These are phyloP conservation scores for Bedellia somnulentella DNA, from an alignment of 2,888 invertebrate species.

Conservation along the genomic window DNA sequence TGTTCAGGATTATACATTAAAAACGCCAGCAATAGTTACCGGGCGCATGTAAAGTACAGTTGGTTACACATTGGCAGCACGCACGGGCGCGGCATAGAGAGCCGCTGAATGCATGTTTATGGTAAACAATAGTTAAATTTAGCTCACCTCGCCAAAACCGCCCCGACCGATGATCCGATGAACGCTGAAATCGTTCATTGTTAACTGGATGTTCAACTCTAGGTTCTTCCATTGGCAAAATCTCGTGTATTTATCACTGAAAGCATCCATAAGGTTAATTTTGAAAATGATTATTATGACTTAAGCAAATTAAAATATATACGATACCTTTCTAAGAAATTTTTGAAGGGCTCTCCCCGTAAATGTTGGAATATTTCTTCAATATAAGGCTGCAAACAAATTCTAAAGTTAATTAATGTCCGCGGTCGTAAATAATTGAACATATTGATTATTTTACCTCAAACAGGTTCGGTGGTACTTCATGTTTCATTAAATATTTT, in stretches of 20 bases:
- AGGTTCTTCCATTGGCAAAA: constrained; percentile 99
- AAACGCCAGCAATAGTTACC: too few relatives aligned
- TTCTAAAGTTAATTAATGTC: neutral
- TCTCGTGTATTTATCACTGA: constrained; percentile 97
- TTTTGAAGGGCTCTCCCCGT: constrained; percentile 95
- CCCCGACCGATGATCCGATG: constrained; percentile 99
- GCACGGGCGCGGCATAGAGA: constrained; percentile 12
- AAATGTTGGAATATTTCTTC: constrained; percentile 98
- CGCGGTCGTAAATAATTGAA: neutral
- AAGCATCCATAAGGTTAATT: constrained; percentile 3
- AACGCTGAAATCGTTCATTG: constrained; percentile 99
- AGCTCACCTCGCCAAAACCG: constrained; percentile 88
- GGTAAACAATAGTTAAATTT: neutral
- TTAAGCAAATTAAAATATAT: neutral
- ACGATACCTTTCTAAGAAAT: constrained; percentile 93
- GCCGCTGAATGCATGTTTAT: constrained; percentile 5
- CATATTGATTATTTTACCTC: constrained; percentile 72
- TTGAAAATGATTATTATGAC: constrained; percentile 5
- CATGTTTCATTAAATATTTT: constrained; percentile 94
- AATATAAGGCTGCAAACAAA: constrained; percentile 90
- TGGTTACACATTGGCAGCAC: too few relatives aligned
- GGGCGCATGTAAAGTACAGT: too few relatives aligned
- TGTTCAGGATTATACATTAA: too few relatives aligned
- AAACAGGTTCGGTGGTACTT: constrained; percentile 96
- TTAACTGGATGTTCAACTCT: constrained; percentile 98